A percentile compares a stretch with the other conserved stretches of the same genome.
These are phyloP conservation scores for Sesamia inferens DNA, from an alignment of 2,888 invertebrate genomes.

Conservation along the genomic window DNA sequence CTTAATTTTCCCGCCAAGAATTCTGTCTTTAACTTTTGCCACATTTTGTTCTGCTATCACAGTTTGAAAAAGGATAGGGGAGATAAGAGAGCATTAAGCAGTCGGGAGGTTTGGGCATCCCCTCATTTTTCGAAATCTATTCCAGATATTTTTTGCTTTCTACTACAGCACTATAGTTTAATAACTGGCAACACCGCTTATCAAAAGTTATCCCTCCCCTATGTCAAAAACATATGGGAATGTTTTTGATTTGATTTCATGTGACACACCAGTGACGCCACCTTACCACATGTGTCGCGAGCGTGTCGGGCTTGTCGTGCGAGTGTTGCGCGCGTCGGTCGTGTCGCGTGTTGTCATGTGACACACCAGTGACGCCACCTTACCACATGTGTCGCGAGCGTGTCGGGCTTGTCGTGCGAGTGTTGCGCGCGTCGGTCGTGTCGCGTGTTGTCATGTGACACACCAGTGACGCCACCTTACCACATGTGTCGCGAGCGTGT, in stretches of 20 bases:
- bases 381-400: conserved; percentile 44
- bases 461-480: conserved; percentile 26
- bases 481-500: conserved; percentile 31
- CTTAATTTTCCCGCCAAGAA: too few species aligned
- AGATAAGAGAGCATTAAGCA: too few species aligned
- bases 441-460: conserved; percentile 63
- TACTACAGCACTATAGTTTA: too few species aligned
- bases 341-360: conserved; percentile 63
- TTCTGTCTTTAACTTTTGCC: background rate
- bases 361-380: background rate
- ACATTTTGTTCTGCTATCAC: background rate
- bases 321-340: conserved; percentile 53
- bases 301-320: conserved; percentile 35
- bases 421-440: conserved; percentile 55
- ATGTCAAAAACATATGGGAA: background rate
- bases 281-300: conserved; percentile 41
- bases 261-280: background rate
- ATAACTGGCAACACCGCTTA: too few species aligned
- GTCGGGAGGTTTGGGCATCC: too few species aligned
- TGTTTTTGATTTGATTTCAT: background rate
- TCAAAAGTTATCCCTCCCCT: too few species aligned
- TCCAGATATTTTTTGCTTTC: too few species aligned
- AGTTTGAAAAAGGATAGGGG: background rate
- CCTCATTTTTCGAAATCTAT: too few species aligned
- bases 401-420: conserved; percentile 34